Evolutionary conservation across 2,888 invertebrate genomes (phyloP), one percentile per base, ranked within the genome.

Genomic region (Drosophila cracens): DNA sequence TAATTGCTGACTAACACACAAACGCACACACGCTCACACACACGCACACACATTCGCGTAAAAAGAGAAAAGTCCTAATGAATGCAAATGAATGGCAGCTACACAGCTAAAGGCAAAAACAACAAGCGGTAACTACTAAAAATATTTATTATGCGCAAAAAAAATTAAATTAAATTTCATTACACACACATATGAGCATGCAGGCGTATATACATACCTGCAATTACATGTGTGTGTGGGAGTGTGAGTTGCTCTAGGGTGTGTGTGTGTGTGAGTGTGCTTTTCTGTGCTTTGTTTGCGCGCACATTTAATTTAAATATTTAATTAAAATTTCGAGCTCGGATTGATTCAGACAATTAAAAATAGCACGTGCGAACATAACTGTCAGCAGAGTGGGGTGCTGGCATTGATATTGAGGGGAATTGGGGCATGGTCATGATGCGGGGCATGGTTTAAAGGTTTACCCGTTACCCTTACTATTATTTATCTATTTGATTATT

Each of bases 281-380:
- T 40, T 60, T 70, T 72, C 49, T 57, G 49, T 51, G 62, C 49
- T 73, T 57, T 76, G 71, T 67, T 82, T 87, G 87, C 66, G 77
- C 74, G 77, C 76, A 70, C 70, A 84, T 88, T 88, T 88, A 75
- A 88, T 86, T 86, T 86, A 87, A 86, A 86, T 88, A 86, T 86
- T 86, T 86, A 86, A 86, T 86, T 86, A 88, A 86, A 86, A 88
- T 87, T 83, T 83, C 70, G 79, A 88, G 87, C 89, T 82, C 81
- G 87, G 71, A 88, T 86, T 88, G 87, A 88, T 86, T 84, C 82
- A 84, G 70, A 88, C 86, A 86, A 86, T 86, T 87, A 86, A 86
- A 87, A 83, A 76, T 74, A 67, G 65, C 82, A 74, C 76, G 71
- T 73, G 62, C 79, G 43, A 69, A 70, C 54, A 54, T 48, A 59